Evolutionary conservation across 2,888 invertebrate species (phyloP).

Genomic region (Leptopterna dolabrata): DNA sequence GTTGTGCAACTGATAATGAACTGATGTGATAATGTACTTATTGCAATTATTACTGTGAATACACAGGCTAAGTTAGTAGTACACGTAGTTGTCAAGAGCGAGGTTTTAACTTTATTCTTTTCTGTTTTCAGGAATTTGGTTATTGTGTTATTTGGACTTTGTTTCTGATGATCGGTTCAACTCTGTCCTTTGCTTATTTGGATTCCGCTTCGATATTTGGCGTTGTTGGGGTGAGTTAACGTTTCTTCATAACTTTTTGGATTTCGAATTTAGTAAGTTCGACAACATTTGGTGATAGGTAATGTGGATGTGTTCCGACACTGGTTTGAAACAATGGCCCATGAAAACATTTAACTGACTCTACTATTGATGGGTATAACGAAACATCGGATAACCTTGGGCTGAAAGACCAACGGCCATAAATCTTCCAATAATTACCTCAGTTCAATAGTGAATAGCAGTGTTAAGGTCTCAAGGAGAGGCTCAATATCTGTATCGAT

Average conservation of each 20-base stretch:
- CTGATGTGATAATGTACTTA: too few relatives aligned
- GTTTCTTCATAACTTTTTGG: background rate
- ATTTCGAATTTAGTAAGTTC: too few relatives aligned
- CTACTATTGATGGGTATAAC: too few relatives aligned
- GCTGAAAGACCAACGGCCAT: background rate
- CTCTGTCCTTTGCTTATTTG: constrained; percentile 72
- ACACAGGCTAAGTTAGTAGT: too few relatives aligned
- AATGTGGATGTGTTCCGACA: too few relatives aligned
- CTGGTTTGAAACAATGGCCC: too few relatives aligned
- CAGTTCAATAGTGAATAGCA: background rate
- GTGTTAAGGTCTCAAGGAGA: background rate
- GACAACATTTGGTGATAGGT: too few relatives aligned
- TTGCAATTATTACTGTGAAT: too few relatives aligned
- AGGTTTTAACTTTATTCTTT: background rate
- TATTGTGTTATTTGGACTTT: constrained; percentile 81
- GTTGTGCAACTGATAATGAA: too few relatives aligned
- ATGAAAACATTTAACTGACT: too few relatives aligned
- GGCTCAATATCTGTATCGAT: background rate
- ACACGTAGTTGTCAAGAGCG: too few relatives aligned
- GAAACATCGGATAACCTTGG: too few relatives aligned
- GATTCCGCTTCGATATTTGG: constrained; percentile 68
- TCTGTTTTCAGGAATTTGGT: constrained; percentile 72
- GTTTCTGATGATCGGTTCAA: constrained; percentile 81
- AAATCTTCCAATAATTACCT: constrained; percentile 55
- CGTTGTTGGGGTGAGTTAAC: constrained; percentile 77